Base-by-base conservation (phyloP, 2,797 vertebrate species). In the Artibeus lituratus region DNA sequence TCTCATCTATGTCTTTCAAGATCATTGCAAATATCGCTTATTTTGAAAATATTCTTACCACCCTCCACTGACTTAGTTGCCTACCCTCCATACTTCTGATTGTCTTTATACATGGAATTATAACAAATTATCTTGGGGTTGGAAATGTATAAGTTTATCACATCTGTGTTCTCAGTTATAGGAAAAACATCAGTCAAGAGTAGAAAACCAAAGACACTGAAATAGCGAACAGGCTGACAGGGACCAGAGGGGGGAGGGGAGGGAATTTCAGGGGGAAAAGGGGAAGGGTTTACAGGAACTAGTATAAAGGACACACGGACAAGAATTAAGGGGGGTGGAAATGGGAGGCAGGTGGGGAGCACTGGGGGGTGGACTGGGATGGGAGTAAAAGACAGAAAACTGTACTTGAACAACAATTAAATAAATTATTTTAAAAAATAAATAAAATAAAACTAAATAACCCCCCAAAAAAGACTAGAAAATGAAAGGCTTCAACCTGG, bases 11-110 rank as follows among this genome's bases (percentile, higher is more conserved):
- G 8, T 65, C 12, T 91, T 53, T 81, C 9, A 85, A 72, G 67
- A 62, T 85, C 10, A 65, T 57, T 83, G 72, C 5, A 62, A 94
- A 59, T 21, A 51, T 90, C 49, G 53, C 32, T 85, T 94, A 77
- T 86, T 88, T 89, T 81, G 24, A 85, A 93, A 94, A 39, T 11
- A 53, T 83, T 91, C 32, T 89, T 88, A 62, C 37, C 15, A 83
- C 3, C 15, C 11, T 84, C 73, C 57, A 24, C 19, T 89, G 47
- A 73, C 15, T 74, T 47, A 21, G 53, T 39, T 85, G 32, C 2
- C 26, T 81, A 26, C 78, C 42, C 4, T 44, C 59, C 83, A 37
- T 0, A n/a, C 15, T 42, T 85, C n/a, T 10, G 51, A 22, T 70
- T 69, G 3, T 35, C 44, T 85, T 57, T 10, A 9, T 85, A 15